Evolutionary conservation across 2,113 vertebrate genomes (phyloP).

Genomic region (Cariama cristata): DNA sequence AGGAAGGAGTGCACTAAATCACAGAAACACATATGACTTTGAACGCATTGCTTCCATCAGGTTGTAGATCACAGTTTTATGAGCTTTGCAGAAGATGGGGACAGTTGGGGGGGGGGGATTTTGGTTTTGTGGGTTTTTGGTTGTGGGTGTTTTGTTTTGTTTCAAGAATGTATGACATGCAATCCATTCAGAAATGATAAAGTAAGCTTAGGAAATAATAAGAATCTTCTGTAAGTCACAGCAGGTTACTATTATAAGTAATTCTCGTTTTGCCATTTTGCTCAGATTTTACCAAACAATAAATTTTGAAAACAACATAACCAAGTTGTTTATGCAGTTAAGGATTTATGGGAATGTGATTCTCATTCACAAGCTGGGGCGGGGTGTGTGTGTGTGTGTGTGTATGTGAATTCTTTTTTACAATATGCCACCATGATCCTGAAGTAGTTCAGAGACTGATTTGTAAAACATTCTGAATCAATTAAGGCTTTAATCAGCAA

Average conservation of each 20-base stretch:
- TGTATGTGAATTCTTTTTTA: constrained; percentile 31
- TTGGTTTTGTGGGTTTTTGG: not conserved
- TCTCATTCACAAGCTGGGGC: not conserved
- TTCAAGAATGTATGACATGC: not conserved
- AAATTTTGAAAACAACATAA: constrained; percentile 23
- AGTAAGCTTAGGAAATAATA: not conserved
- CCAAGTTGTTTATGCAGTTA: constrained; percentile 13
- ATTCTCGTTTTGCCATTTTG: not conserved
- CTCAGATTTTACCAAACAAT: not conserved
- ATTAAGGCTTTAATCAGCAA: constrained; percentile 81
- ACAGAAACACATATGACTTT: not conserved
- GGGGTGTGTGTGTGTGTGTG: not conserved
- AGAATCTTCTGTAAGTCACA: not conserved
- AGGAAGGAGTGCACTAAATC: not conserved
- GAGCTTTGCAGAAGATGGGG: not conserved
- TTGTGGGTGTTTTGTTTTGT: not conserved
- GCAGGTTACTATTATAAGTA: not conserved
- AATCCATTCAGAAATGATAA: not conserved
- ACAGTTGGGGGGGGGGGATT: not conserved
- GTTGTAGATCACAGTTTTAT: not conserved
- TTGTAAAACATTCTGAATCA: constrained; percentile 78
- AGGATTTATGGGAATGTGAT: constrained; percentile 12
- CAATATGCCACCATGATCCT: constrained; percentile 44
- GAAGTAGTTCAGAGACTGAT: constrained; percentile 77
- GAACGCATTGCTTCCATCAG: not conserved